phyloP scores from a whole-genome alignment of 2,113 vertebrate genomes.

The Ploceus nigricollis region DNA sequence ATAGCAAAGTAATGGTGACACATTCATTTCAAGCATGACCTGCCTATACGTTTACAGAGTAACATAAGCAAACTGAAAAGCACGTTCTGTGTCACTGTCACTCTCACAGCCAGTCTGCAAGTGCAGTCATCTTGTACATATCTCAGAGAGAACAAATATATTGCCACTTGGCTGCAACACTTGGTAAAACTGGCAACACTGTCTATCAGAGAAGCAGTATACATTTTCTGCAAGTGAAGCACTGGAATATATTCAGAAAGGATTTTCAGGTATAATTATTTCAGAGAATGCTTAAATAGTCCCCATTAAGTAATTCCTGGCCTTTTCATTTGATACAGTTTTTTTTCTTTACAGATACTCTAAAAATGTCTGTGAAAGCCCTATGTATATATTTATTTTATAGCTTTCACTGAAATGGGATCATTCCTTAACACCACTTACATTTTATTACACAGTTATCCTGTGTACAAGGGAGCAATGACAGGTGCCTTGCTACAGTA shows the following conservation, averaged over 20 bases:
- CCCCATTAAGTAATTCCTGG: background rate
- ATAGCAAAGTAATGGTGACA: background rate
- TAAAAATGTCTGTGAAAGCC: background rate
- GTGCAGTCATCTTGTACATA: background rate
- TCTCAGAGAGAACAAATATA: conserved; percentile 37
- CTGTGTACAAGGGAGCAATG: background rate
- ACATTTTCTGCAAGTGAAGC: background rate
- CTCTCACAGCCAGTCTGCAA: background rate
- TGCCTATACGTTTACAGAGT: background rate
- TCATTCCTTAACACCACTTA: background rate
- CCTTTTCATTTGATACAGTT: background rate
- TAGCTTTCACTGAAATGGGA: background rate
- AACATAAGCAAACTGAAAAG: background rate
- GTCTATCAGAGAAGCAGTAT: conserved; percentile 3
- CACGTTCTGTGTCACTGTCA: conserved; percentile 43
- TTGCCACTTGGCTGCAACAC: background rate
- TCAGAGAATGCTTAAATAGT: background rate
- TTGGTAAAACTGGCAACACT: conserved; percentile 19
- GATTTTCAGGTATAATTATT: background rate
- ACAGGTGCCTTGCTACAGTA: background rate
- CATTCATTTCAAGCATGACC: background rate
- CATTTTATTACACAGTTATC: background rate
- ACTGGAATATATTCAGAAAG: background rate
- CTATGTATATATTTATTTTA: background rate
- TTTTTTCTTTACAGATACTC: background rate